Evolutionary conservation across 2,113 vertebrate genomes (phyloP).

Genomic region (Casuarius casuarius): DNA sequence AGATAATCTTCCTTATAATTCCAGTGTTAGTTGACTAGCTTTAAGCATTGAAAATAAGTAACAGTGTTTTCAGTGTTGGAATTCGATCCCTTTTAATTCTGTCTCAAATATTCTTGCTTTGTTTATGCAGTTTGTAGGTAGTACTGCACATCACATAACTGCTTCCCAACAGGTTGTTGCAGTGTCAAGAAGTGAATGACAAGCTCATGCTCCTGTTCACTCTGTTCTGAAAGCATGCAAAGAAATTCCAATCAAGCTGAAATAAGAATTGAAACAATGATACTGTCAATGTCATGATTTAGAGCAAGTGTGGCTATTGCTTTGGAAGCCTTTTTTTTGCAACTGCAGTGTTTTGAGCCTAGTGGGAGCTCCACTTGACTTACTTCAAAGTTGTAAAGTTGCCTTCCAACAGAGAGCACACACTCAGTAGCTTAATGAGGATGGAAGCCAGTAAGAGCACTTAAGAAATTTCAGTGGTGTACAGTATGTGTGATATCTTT

Average conservation of each 20-base stretch:
- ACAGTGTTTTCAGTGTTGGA: rapidly evolving
- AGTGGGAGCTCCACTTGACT: background rate
- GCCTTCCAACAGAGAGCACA: conserved; percentile 32
- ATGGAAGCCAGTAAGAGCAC: background rate
- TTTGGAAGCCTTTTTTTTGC: background rate
- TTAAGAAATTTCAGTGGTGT: background rate
- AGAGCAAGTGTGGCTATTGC: background rate
- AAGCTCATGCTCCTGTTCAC: background rate
- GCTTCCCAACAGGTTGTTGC: background rate
- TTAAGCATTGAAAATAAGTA: background rate
- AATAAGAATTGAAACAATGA: background rate
- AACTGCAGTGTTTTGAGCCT: background rate
- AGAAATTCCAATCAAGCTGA: background rate
- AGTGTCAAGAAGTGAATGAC: background rate
- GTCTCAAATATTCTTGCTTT: background rate
- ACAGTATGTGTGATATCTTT: background rate
- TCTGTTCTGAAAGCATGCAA: background rate
- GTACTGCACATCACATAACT: background rate
- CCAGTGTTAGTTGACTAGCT: background rate
- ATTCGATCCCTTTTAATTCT: background rate
- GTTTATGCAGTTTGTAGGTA: background rate
- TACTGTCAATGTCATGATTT: background rate
- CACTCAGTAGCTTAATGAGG: conserved; percentile 48
- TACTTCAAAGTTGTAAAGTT: conserved; percentile 29
- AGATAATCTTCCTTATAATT: background rate